Percentiles rank a stretch among this genome's conserved stretches.
These are phyloP conservation scores for Dreissena polymorpha DNA, from an alignment of 1,140 invertebrate species.

Conservation along the genomic window DNA sequence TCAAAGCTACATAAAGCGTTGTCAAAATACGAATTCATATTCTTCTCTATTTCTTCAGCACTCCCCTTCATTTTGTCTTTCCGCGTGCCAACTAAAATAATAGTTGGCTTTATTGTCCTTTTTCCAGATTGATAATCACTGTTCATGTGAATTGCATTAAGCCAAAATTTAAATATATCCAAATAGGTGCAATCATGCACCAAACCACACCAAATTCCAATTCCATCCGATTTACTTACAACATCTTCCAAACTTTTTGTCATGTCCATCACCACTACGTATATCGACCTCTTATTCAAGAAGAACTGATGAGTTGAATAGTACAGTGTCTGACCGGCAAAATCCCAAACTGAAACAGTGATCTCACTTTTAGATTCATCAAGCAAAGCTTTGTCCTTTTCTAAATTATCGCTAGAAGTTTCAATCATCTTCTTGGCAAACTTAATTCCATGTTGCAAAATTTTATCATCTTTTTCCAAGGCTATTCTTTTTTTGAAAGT, in stretches of 20 bases:
- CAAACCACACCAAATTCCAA: slow-evolving; percentile 11
- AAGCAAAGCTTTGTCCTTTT: neutral
- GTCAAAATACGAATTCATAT: slow-evolving; percentile 30
- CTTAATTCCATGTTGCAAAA: neutral
- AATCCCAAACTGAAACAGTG: slow-evolving; percentile 34
- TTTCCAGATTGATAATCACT: neutral
- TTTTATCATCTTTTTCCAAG: neutral
- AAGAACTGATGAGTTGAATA: slow-evolving; percentile 49
- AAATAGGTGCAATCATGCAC: slow-evolving; percentile 29
- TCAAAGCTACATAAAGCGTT: slow-evolving; percentile 30
- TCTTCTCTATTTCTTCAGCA: slow-evolving; percentile 32
- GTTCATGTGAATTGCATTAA: slow-evolving; percentile 42
- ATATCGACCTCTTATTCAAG: slow-evolving; percentile 33
- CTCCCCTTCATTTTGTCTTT: slow-evolving; percentile 21
- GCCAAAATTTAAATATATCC: slow-evolving; percentile 41
- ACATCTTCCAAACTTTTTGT: neutral
- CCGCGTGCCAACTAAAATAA: slow-evolving; percentile 33
- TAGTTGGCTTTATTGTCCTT: neutral
- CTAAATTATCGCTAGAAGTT: neutral
- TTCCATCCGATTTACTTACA: neutral
- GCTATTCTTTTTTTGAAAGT: neutral
- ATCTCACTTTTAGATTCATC: neutral
- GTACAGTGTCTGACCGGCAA: slow-evolving; percentile 39
- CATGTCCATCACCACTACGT: slow-evolving; percentile 41
- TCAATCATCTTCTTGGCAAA: neutral